Evolutionary conservation across 53 echinoderm and acorn worm species (phyloP), one percentile per base, ranked within the genome.

Genomic region (Holothuria leucospilota): DNA sequence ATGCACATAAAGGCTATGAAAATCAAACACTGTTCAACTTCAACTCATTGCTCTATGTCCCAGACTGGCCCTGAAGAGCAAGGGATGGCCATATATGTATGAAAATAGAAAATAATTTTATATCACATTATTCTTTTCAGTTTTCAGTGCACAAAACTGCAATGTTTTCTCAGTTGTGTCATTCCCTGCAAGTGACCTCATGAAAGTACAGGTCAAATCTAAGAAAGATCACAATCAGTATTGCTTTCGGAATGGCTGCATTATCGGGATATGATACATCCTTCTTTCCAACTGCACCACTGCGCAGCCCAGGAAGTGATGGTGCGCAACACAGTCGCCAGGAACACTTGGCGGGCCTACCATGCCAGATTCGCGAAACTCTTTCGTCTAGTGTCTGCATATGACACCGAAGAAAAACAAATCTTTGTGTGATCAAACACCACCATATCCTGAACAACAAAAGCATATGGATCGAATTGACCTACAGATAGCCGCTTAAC

Each of bases 391-490:
- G 30, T 74, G 46, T 74, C 46, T 27, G 27, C 49, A 46, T 23
- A 74, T 41, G 51, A 74, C 74, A 74, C 42, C 74, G 49, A 46
- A 74, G 74, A 52, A 46, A 74, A 74, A 74, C 74, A 74, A 74
- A 74, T 46, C 20, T 52, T n/a, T 25, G 49, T 51, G 75, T 42
- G 49, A 75, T 49, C 75, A 49, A 75, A 75, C 51, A 75, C 75
- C 75, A 75, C 75, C 51, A 20, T 49, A 75, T 75, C 75, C 75
- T 75, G 75, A 75, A 75, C 75, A 75, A 75, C 75, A 49, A 75
- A 38, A 49, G 51, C 75, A 75, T 75, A 75, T 75, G 75, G 75
- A 42, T 75, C 41, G 53, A 75, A 75, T 75, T 75, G 75, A 75
- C 75, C 75, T 39, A 70, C 38, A 28, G 70, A 70, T 70, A 28